These are phyloP conservation scores for Papilio dardanus DNA, from an alignment of 1,140 invertebrate species.

Conservation along the genomic window DNA sequence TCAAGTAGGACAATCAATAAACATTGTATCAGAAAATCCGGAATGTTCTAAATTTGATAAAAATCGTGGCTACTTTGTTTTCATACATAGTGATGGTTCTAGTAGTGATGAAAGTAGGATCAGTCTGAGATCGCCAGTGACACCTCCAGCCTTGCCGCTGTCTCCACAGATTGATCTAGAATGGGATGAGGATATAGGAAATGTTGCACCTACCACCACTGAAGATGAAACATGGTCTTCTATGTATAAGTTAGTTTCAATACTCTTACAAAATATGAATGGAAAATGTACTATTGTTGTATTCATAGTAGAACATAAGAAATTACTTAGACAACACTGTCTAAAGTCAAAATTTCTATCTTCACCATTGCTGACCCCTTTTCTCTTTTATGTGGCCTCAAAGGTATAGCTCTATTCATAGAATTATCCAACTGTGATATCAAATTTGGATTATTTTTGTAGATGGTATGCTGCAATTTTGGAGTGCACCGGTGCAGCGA, in stretches of 20 bases:
- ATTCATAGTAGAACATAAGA: too few relatives aligned
- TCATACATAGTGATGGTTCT: slow-evolving; percentile 71
- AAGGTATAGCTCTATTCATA: too few relatives aligned
- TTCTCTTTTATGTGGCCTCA: too few relatives aligned
- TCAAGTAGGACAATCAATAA: slow-evolving; percentile 42
- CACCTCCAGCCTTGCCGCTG: slow-evolving; percentile 55
- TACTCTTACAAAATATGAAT: not conserved
- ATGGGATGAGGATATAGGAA: slow-evolving; percentile 76
- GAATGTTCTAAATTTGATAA: slow-evolving; percentile 50
- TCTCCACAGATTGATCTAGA: slow-evolving; percentile 71
- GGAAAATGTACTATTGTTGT: too few relatives aligned
- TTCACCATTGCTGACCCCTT: too few relatives aligned
- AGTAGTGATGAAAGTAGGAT: slow-evolving; percentile 73
- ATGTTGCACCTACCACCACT: slow-evolving; percentile 70
- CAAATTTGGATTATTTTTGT: slow-evolving; percentile 39
- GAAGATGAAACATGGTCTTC: slow-evolving; percentile 78
- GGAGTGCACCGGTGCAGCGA: slow-evolving; percentile 71
- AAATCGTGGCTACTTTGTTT: slow-evolving; percentile 75
- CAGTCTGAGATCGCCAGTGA: slow-evolving; percentile 55
- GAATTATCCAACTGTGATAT: not conserved
- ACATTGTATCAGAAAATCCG: slow-evolving; percentile 43
- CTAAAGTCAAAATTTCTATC: too few relatives aligned
- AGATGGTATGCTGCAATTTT: slow-evolving; percentile 79
- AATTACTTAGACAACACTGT: too few relatives aligned
- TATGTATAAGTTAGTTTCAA: slow-evolving; percentile 70